Base-by-base conservation (phyloP, 2,888 invertebrate species). In the Heliconius erato region DNA sequence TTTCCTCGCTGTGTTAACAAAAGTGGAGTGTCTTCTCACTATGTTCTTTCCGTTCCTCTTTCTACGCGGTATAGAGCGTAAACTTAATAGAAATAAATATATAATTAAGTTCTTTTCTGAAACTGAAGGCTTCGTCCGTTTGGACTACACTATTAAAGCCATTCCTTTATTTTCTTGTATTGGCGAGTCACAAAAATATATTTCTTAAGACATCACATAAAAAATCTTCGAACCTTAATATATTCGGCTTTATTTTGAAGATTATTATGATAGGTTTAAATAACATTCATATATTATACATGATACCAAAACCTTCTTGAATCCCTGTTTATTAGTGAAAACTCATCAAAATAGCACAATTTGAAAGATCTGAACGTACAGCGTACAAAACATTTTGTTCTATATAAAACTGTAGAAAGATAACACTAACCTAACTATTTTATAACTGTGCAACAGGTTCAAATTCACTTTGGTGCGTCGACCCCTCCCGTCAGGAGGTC, bases 401-500 rank as follows among this genome's bases (percentile, higher is more conserved):
- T 26, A 67, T 19, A 67, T 28, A 32, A 28, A n/a, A n/a, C 63
- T 32, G 14, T 23, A 28, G 11, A 65, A 74, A 74, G 65, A 54
- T n/a, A 68, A 77, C 71, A 79, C 71, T 65, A 49, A 44, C 67
- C 16, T 78, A 78, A 78, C 67, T 23, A 44, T 49, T 44, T 26
- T 67, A 26, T 65, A 78, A 78, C 65, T 28, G 19, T 68, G 67
- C 26, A 68, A 78, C 78, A 23, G 67, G 67, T 78, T 68, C 78
- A 28, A 78, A 68, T 63, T 79, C 77, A 81, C 74, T 80, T 83
- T 76, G 82, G 84, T 77, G 40, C 85, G 81, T 74, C 69, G 86
- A 86, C 85, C 85, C 85, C 85, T 85, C 86, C n/a, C 86, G 81
- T 85, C 84, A 79, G 84, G 86, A 85, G 87, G 85, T 86, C 86